Base-by-base conservation (phyloP, 2,113 vertebrate genomes). In the Carlito syrichta region DNA sequence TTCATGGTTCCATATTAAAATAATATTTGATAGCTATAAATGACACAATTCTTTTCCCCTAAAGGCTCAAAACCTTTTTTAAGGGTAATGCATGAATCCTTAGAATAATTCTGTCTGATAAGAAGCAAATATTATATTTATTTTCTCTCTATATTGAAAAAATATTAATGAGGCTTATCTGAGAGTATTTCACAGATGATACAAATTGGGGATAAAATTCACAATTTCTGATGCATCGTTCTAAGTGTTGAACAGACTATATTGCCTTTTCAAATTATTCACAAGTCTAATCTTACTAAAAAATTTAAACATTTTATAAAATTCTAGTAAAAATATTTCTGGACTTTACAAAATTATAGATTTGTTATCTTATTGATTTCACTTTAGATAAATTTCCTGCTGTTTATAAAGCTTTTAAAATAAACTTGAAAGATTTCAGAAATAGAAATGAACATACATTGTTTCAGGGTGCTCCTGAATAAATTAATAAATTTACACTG, bases 1-100 rank as follows among this genome's bases (percentile, higher is more conserved):
- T 74, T 94, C 35, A 58, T 66, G 91, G 19, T 82, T 97, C 40
- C 35, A 30, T 89, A 91, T 87, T 87, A 30, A 71, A 97, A 82
- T 94, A 95, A 45, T 63, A 63, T 56, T 93, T 96, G 91, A 89
- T 69, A 62, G 10, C 43, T 48, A n/a, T 73, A 87, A 87, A 83
- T 83, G 45, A 60, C 10, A 95, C 9, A 54, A 50, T 4, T 74
- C 27, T 81, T 66, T 94, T 68, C 5, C 27, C 19, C 32, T 81
- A 71, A 38, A 7, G 71, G 73, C 23, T 89, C 12, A 58, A 73
- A 56, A 50, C 14, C 0, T 32, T 83, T 95, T 71, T 23, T 40
- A 83, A 85, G 27, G n/a, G 25, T n/a, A 78, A 2, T 1, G 2
- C 3, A 52, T 82, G 20, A 86, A 60, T 68, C 2, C 35, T 93